Percentiles rank a stretch among this genome's conserved stretches.
These are phyloP conservation scores for Mamestra configurata DNA, from an alignment of 1,140 invertebrate genomes.

Conservation along the genomic window DNA sequence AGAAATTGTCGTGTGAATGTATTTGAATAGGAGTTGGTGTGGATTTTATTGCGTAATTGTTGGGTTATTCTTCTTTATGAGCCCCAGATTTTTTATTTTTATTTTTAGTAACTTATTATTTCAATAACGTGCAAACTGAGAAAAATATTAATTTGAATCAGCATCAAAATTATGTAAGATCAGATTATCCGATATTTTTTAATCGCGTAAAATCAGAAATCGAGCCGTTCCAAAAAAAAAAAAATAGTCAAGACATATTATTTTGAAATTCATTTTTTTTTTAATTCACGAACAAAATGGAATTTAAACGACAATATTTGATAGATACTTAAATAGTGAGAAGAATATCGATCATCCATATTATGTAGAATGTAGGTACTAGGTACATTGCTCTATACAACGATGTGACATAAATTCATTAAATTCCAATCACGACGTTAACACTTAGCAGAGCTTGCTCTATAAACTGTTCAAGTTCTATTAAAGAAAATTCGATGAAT, in stretches of 20 bases:
- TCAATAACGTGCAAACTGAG: no score
- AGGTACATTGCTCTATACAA: neutral
- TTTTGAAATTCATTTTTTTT: no score
- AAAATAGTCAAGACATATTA: no score
- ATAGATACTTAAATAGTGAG: neutral
- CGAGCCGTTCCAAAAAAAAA: no score
- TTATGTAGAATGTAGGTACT: no score
- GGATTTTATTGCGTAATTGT: neutral
- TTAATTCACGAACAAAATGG: no score
- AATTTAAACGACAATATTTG: no score
- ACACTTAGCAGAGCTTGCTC: neutral
- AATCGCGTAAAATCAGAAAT: no score
- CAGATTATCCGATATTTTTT: no score
- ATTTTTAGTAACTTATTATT: no score
- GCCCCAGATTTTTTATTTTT: neutral
- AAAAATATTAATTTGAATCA: no score
- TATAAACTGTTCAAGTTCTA: neutral
- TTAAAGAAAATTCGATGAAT: neutral
- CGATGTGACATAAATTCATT: neutral
- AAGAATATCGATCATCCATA: constrained; percentile 14
- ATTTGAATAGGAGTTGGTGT: constrained; percentile 1
- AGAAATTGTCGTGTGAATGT: constrained; percentile 38
- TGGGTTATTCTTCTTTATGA: neutral
- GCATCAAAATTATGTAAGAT: no score
- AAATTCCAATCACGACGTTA: constrained; percentile 1